These are phyloP conservation scores for Pygocentrus nattereri DNA, from an alignment of 2,797 vertebrate species.

Conservation along the genomic window DNA sequence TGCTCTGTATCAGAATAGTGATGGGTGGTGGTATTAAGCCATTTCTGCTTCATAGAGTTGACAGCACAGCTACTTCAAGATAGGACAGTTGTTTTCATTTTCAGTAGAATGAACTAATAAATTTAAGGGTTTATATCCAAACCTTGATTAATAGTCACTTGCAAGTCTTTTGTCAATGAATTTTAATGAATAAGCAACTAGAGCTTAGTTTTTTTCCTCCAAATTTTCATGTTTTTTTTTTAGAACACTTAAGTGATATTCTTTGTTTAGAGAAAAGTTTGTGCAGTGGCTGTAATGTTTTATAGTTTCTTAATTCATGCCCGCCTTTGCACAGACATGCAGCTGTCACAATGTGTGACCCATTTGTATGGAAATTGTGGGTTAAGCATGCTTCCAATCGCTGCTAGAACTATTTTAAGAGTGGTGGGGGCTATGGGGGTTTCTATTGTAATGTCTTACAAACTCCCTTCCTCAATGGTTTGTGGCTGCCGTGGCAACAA, in stretches of 20 bases:
- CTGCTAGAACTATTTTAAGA: conserved; percentile 4
- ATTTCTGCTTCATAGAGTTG: neutral
- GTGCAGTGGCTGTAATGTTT: too few species aligned
- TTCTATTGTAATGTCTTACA: conserved; percentile 39
- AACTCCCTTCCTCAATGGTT: conserved; percentile 34
- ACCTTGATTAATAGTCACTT: too few species aligned
- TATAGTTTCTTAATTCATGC: neutral
- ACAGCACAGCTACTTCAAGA: neutral
- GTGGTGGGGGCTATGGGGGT: neutral
- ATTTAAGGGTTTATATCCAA: too few species aligned
- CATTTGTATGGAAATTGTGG: conserved; percentile 50
- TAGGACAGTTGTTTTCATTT: neutral
- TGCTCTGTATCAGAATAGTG: conserved; percentile 1
- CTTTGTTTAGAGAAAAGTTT: too few species aligned
- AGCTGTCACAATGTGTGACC: conserved; percentile 24
- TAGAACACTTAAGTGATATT: neutral
- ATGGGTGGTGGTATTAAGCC: neutral
- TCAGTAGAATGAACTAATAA: too few species aligned
- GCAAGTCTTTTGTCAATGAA: too few species aligned
- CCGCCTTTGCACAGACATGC: neutral
- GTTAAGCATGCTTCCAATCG: conserved; percentile 7
- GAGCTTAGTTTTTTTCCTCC: neutral
- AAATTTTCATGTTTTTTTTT: too few species aligned
- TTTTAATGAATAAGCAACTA: neutral
- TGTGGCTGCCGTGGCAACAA: conserved; percentile 56